phyloP scores from a whole-genome alignment of 2,797 vertebrate genomes.

The Melopsittacus undulatus region DNA sequence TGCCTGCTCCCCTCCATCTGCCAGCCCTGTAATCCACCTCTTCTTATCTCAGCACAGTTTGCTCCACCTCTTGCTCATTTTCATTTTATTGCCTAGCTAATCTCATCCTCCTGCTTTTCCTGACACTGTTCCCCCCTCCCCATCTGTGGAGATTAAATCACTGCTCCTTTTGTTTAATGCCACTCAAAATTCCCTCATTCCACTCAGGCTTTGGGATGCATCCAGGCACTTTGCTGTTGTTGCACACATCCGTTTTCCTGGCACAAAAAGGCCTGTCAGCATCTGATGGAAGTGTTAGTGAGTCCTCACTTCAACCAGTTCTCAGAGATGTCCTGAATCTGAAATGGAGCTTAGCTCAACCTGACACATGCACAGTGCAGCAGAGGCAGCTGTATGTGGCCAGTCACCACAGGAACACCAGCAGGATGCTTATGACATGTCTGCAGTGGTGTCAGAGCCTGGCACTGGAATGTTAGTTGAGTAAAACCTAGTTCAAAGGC shows the following conservation, averaged over 20 bases:
- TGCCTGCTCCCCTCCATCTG: slow-evolving; percentile 37
- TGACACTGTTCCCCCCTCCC: slow-evolving; percentile 32
- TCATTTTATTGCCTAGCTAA: slow-evolving; percentile 65
- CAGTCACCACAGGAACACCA: neutral
- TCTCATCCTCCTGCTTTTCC: slow-evolving; percentile 65
- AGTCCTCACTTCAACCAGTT: neutral
- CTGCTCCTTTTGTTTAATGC: slow-evolving; percentile 43
- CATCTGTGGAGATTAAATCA: slow-evolving; percentile 63
- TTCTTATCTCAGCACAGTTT: slow-evolving; percentile 51
- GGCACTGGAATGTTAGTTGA: neutral
- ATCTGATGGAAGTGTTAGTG: slow-evolving; percentile 14
- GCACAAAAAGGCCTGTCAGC: slow-evolving; percentile 35
- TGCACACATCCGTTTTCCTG: slow-evolving; percentile 48
- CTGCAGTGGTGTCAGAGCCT: neutral
- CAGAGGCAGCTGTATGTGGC: neutral
- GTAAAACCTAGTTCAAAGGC: neutral
- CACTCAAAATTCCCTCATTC: slow-evolving; percentile 64
- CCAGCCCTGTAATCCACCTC: slow-evolving; percentile 44
- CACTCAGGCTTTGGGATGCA: slow-evolving; percentile 40
- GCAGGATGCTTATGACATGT: neutral
- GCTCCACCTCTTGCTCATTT: slow-evolving; percentile 62
- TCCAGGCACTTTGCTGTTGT: slow-evolving; percentile 58
- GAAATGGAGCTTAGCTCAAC: neutral
- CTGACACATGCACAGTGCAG: neutral
- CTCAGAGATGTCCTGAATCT: slow-evolving; percentile 2